Evolutionary conservation across 2,797 vertebrate species (phyloP).

Genomic region (Tapirus indicus): DNA sequence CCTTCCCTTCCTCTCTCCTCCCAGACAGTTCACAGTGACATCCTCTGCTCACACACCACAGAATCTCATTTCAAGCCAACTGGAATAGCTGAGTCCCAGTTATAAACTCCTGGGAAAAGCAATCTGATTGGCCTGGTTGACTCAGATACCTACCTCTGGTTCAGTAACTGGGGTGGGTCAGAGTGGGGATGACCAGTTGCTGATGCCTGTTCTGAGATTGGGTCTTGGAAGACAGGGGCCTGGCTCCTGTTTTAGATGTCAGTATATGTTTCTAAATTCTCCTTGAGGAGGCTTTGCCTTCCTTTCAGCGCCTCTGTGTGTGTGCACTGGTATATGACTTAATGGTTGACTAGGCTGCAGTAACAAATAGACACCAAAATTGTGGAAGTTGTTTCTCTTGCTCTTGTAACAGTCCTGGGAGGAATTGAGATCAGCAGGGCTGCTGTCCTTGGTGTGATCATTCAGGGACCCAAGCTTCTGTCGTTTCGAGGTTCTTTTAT

Average conservation of each 20-base stretch:
- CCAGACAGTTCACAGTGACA: background rate
- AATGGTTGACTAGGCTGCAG: background rate
- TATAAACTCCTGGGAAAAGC: background rate
- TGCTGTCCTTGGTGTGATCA: background rate
- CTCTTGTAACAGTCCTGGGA: background rate
- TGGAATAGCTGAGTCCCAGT: background rate
- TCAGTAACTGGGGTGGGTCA: background rate
- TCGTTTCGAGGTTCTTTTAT: background rate
- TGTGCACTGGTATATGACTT: background rate
- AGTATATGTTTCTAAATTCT: background rate
- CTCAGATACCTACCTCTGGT: background rate
- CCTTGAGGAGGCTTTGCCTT: background rate
- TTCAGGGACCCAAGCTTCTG: background rate
- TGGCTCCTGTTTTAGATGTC: background rate
- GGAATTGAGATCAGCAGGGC: background rate
- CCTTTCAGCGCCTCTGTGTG: fast-evolving
- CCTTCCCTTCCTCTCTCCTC: background rate
- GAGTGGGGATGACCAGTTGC: background rate
- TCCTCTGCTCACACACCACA: background rate
- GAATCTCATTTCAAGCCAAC: background rate
- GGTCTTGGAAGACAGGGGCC: background rate
- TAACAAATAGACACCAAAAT: background rate
- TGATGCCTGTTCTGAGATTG: background rate
- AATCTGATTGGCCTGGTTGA: background rate
- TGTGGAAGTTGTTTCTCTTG: background rate